Evolutionary conservation across 2,113 vertebrate genomes (phyloP).

Genomic region (Mus spicilegus): DNA sequence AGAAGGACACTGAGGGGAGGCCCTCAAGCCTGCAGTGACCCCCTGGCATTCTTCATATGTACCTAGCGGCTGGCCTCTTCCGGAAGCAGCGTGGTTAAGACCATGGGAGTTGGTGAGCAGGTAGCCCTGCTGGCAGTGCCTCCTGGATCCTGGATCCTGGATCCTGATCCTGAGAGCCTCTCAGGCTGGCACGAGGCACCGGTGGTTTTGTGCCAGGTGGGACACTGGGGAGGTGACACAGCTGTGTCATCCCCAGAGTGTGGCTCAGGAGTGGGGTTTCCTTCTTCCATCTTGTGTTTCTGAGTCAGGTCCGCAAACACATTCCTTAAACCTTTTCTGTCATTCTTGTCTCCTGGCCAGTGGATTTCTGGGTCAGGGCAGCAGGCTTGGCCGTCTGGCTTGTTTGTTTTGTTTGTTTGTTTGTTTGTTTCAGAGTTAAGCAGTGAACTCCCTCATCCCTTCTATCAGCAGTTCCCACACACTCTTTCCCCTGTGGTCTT

Average conservation of each 20-base stretch:
- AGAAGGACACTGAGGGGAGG: fast-evolving
- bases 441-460: not conserved
- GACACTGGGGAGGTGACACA: constrained; percentile 13
- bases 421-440: not conserved
- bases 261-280: not conserved
- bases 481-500: not conserved
- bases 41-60: not conserved
- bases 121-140: constrained; percentile 43
- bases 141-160: not conserved
- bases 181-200: not conserved
- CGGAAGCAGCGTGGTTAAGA: not conserved
- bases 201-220: constrained; percentile 29
- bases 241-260: constrained; percentile 10
- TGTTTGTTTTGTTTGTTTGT: not conserved
- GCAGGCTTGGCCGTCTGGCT: not conserved
- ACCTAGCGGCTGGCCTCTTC: not conserved
- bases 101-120: constrained; percentile 69
- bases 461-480: not conserved
- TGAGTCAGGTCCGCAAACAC: not conserved
- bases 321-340: not conserved
- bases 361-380: not conserved
- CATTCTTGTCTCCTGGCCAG: not conserved
- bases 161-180: not conserved
- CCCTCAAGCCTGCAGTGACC: too few species aligned
- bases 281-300: not conserved